phyloP scores from a whole-genome alignment of 2,888 invertebrate species.

The Acleris emargana region DNA sequence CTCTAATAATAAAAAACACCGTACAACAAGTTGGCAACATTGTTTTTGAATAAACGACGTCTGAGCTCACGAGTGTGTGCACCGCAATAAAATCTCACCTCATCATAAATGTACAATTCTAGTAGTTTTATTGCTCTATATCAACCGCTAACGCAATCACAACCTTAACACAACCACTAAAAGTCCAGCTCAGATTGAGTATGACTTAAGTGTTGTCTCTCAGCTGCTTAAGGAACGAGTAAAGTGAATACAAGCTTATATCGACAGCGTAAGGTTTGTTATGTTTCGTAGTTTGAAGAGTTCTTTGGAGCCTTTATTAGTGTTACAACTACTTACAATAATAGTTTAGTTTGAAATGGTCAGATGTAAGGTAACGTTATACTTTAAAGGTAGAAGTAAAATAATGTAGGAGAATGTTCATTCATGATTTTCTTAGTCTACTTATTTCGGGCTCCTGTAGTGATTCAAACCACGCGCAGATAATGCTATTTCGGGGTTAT shows the following conservation, averaged over 20 bases:
- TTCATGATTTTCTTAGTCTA: no score
- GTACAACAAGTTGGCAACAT: constrained; percentile 13
- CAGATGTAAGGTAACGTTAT: constrained; percentile 9
- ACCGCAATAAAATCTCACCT: constrained; percentile 31
- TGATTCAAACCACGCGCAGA: no score
- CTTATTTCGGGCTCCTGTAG: no score
- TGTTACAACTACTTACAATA: constrained; percentile 17
- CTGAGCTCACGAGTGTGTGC: background rate
- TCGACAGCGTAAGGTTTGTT: background rate
- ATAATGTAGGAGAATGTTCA: no score
- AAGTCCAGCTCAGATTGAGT: background rate
- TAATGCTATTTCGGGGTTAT: no score
- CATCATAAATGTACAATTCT: constrained; percentile 32
- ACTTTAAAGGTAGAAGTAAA: background rate
- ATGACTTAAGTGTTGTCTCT: background rate
- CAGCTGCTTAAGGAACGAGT: constrained; percentile 1
- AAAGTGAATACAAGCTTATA: constrained; percentile 15
- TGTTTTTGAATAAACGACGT: constrained; percentile 17
- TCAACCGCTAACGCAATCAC: constrained; percentile 1
- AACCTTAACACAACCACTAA: background rate
- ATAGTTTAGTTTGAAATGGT: constrained; percentile 12
- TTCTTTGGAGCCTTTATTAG: constrained; percentile 15
- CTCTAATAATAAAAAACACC: constrained; percentile 10
- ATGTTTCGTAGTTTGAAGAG: background rate
- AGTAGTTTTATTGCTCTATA: constrained; percentile 16